These are phyloP conservation scores for Gallinago media DNA, from an alignment of 2,113 vertebrate genomes.

Conservation along the genomic window DNA sequence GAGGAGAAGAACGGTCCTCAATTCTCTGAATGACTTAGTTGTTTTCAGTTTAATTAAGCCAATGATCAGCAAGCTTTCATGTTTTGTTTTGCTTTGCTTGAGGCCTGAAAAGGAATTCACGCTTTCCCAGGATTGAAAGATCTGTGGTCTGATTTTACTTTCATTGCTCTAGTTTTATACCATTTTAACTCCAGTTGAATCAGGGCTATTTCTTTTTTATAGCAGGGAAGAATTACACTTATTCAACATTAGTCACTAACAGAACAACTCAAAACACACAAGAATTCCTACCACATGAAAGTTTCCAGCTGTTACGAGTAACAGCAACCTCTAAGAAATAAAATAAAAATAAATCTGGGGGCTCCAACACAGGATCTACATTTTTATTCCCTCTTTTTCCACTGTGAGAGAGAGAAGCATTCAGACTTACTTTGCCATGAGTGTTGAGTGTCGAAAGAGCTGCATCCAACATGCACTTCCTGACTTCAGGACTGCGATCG, in stretches of 20 bases:
- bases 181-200: neutral
- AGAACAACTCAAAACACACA: neutral
- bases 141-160: neutral
- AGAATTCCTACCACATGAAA: neutral
- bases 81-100: neutral
- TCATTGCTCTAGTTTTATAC: neutral
- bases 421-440: slow-evolving; percentile 90
- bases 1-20: neutral
- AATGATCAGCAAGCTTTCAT: neutral
- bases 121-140: neutral
- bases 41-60: neutral
- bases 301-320: neutral
- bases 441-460: slow-evolving; percentile 93
- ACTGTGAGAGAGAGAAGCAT: neutral
- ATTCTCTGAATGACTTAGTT: neutral
- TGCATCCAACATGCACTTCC: slow-evolving; percentile 95
- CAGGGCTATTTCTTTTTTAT: neutral
- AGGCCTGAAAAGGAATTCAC: neutral
- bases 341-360: neutral
- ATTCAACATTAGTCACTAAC: neutral
- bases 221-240: neutral
- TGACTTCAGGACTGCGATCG: slow-evolving; percentile 91
- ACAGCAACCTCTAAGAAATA: neutral
- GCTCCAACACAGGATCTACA: neutral
- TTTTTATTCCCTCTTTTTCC: neutral